Conservation (phyloP, 1,140 invertebrate species). For the Asobara japonica region DNA sequence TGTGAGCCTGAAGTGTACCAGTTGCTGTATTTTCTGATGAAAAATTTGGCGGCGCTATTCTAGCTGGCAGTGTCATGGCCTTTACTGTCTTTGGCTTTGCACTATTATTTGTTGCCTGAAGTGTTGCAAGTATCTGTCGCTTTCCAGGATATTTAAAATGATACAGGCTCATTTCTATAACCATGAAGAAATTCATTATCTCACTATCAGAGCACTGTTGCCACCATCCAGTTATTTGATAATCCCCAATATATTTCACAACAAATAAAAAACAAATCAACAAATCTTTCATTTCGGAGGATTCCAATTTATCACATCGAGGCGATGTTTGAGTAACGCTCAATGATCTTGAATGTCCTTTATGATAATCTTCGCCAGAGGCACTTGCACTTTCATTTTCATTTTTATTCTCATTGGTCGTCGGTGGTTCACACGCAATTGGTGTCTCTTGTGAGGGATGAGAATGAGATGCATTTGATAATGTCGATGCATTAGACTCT, state of each 20-base stretch:
- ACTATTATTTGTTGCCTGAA: conserved; percentile 58
- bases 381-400: no score
- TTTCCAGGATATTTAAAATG: conserved; percentile 91
- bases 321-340: conserved; percentile 68
- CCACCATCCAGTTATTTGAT: conserved; percentile 91
- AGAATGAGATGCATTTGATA: conserved; percentile 71
- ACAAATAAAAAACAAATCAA: conserved; percentile 91
- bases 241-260: conserved; percentile 88
- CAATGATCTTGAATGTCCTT: conserved; percentile 66
- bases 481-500: conserved; percentile 71
- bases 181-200: conserved; percentile 81
- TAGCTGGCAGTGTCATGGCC: conserved; percentile 80
- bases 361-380: conserved; percentile 51
- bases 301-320: conserved; percentile 80
- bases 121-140: conserved; percentile 72
- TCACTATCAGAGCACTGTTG: conserved; percentile 81
- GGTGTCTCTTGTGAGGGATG: conserved; percentile 74
- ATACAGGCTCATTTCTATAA: conserved; percentile 84
- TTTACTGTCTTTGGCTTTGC: conserved; percentile 69
- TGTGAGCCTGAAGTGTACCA: conserved; percentile 69
- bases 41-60: conserved; percentile 78
- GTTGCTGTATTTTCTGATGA: conserved; percentile 64
- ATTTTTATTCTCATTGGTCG: background rate
- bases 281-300: conserved; percentile 84
- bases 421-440: conserved; percentile 63